A percentile compares a stretch with the other conserved stretches of the same genome.
phyloP scores from a whole-genome alignment of 2,113 vertebrate species.

The Prolemur simus region DNA sequence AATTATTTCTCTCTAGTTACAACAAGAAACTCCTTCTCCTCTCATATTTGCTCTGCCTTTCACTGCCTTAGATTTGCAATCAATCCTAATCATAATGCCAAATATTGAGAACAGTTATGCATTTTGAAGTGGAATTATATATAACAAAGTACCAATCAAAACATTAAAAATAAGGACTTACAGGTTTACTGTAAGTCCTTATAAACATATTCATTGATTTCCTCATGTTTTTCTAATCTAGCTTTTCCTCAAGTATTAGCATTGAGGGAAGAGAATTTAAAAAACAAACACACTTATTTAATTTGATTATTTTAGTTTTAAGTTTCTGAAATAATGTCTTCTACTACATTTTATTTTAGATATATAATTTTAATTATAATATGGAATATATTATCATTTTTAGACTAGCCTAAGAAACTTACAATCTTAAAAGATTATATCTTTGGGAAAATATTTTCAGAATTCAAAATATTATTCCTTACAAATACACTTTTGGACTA shows the following conservation, averaged over 20 bases:
- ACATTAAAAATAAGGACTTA: neutral
- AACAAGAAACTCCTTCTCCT: neutral
- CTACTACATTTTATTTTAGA: constrained; percentile 10
- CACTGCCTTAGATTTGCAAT: neutral
- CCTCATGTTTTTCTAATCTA: neutral
- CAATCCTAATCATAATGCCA: neutral
- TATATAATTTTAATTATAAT: neutral
- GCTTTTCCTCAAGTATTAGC: neutral
- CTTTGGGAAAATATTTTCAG: constrained; percentile 1
- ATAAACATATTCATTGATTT: neutral
- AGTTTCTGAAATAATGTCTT: constrained; percentile 17
- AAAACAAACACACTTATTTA: neutral
- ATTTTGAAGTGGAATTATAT: constrained; percentile 25
- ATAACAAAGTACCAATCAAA: neutral
- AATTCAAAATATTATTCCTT: constrained; percentile 27
- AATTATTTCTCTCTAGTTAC: neutral
- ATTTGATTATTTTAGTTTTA: constrained; percentile 22
- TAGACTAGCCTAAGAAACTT: neutral
- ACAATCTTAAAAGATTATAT: neutral
- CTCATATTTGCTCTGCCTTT: neutral
- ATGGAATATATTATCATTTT: neutral
- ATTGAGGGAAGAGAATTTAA: neutral
- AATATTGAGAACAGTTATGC: neutral
- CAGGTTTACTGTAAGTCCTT: neutral
- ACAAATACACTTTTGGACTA: neutral